Base-by-base conservation (phyloP, 2,888 invertebrate species). In the Spatulosminthurus flaviceps region DNA sequence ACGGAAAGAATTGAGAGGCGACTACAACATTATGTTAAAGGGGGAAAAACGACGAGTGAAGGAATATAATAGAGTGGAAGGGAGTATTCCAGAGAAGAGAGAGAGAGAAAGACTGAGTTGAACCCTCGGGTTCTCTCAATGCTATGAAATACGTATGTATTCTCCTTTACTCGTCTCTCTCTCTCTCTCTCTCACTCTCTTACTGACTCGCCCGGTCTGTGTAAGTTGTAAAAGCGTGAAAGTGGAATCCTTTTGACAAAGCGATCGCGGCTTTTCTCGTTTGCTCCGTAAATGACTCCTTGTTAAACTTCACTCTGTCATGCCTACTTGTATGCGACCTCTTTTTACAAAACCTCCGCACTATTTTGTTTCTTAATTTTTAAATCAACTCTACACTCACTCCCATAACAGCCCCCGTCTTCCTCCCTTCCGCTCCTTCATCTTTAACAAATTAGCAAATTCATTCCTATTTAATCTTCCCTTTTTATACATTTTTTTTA, bases 221-320 rank as follows among this genome's bases (percentile, higher is more conserved):
- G 34, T 13, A 64, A 64, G 64, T 64, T 64, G 64, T 64, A 74
- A 79, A 69, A 51, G 75, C 43, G 66, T 71, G 43, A 64, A 79
- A 76, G 76, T 71, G 77, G 76, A 77, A 72, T 71, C 77, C 74
- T 69, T 80, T 80, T 80, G 75, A 73, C 74, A 66, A 76, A 73
- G 73, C 43, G 73, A 28, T 73, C 28, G 73, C 43, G 73, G 73
- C 73, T 73, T 73, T 73, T 73, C 73, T 73, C 73, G 51, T 73
- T 60, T 73, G 26, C 73, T 73, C 73, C 28, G 19, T 43, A 73
- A 73, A 73, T 73, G 51, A 19, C 29, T 24, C 29, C 73, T 73
- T 73, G 60, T 73, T 73, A 73, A 73, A 73, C 43, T 73, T 73
- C 43, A 73, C 73, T 73, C 43, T 73, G 73, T 73, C 73, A 41